A percentile compares a stretch with the other conserved stretches of the same genome.
phyloP scores from a whole-genome alignment of 2,888 invertebrate species.

The Bimastos eiseni region DNA sequence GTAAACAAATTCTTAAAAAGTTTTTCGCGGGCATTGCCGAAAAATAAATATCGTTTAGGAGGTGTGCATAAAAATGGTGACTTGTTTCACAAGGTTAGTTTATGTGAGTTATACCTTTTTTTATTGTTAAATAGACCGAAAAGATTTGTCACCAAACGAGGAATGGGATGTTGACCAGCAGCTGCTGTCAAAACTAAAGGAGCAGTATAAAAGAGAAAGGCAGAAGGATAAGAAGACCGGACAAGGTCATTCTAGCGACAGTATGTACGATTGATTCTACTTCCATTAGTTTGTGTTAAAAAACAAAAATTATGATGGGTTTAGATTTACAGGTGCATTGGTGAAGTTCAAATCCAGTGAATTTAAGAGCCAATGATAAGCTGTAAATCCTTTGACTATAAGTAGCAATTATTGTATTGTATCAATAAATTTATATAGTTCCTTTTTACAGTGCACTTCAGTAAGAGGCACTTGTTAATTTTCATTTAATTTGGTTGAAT shows the following conservation, averaged over 20 bases:
- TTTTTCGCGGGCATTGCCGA: background rate
- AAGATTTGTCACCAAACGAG: conserved; percentile 46
- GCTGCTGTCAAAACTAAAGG: conserved; percentile 57
- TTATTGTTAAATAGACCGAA: conserved; percentile 51
- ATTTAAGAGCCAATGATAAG: too few species aligned
- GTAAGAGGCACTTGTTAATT: too few species aligned
- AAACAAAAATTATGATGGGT: too few species aligned
- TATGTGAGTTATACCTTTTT: background rate
- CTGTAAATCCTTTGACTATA: too few species aligned
- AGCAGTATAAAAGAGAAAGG: conserved; percentile 56
- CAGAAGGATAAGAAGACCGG: conserved; percentile 46
- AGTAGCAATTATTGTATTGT: too few species aligned
- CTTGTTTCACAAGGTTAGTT: background rate
- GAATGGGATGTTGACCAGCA: conserved; percentile 60
- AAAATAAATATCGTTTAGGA: background rate
- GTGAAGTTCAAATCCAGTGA: too few species aligned
- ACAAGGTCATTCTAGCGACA: conserved; percentile 19
- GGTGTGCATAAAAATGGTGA: background rate
- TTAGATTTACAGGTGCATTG: too few species aligned
- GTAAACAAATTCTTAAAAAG: background rate
- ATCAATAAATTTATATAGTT: too few species aligned
- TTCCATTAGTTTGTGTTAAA: background rate
- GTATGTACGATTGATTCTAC: conserved; percentile 8
- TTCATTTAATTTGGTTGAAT: too few species aligned
- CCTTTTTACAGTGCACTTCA: too few species aligned